A percentile compares a stretch with the other conserved stretches of the same genome.
Evolutionary conservation across 23 tunicate genomes (phyloP).

Genomic region (Botrylloides violaceus): DNA sequence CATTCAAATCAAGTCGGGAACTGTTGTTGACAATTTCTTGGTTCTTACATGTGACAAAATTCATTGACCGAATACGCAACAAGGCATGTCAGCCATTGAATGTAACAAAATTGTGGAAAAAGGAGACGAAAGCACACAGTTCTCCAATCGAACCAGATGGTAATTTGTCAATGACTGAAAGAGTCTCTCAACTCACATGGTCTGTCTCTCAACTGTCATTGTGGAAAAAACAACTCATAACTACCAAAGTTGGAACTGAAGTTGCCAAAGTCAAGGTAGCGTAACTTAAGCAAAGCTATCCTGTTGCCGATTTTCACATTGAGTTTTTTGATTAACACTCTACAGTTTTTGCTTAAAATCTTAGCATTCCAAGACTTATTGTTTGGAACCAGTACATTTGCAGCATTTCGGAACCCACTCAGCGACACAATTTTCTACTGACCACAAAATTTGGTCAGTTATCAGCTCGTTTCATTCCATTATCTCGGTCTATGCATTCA

Average conservation of each 20-base stretch:
- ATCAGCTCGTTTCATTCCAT: too few relatives aligned
- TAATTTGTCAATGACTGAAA: neutral
- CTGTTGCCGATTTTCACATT: too few relatives aligned
- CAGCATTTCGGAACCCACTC: too few relatives aligned
- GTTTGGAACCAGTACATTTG: too few relatives aligned
- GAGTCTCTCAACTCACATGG: slow-evolving; percentile 7
- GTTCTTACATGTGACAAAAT: slow-evolving; percentile 5
- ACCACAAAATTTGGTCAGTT: too few relatives aligned
- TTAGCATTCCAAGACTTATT: too few relatives aligned
- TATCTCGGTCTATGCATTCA: too few relatives aligned
- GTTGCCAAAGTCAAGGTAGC: neutral
- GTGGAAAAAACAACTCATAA: neutral
- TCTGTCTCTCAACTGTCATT: neutral
- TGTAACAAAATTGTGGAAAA: neutral
- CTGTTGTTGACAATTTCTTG: slow-evolving; percentile 15
- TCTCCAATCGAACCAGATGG: neutral
- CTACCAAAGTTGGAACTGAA: neutral
- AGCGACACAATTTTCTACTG: too few relatives aligned
- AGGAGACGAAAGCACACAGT: neutral
- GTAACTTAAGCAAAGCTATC: too few relatives aligned
- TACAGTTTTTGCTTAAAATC: too few relatives aligned
- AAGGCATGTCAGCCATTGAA: slow-evolving; percentile 1
- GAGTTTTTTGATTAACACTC: too few relatives aligned
- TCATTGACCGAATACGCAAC: neutral
- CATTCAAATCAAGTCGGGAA: slow-evolving; percentile 14